Conservation (phyloP, 2,888 invertebrate genomes). For the Diarsia mendica region DNA sequence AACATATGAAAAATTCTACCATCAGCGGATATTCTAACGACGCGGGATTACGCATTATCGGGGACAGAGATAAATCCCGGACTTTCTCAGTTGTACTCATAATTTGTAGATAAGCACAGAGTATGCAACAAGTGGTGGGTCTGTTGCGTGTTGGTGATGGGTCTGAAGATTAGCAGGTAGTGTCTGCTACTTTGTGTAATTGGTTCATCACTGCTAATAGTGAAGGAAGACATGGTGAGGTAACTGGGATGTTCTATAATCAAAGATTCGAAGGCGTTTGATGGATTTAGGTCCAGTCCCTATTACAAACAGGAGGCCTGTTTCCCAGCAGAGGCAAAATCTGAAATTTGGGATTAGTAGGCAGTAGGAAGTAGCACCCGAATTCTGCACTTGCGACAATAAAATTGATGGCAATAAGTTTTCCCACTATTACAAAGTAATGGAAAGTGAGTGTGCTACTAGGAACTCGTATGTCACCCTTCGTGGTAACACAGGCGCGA, state of each 20-base stretch:
- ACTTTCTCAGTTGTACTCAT: conserved; percentile 65
- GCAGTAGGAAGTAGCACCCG: neutral
- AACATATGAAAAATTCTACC: conserved; percentile 42
- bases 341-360: neutral
- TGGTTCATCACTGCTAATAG: neutral
- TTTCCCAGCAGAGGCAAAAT: neutral
- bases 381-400: neutral
- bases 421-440: neutral
- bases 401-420: neutral
- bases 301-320: neutral
- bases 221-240: neutral
- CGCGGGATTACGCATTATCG: conserved; percentile 55
- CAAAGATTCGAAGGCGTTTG: neutral
- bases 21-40: conserved; percentile 62
- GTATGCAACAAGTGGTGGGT: neutral
- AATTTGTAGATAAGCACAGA: conserved; percentile 61
- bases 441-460: neutral
- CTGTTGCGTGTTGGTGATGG: neutral
- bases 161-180: neutral
- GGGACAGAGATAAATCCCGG: conserved; percentile 58
- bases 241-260: neutral
- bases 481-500: neutral
- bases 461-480: neutral
- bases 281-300: neutral
- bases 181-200: neutral